These are phyloP conservation scores for Sorex araneus DNA, from an alignment of 2,113 vertebrate genomes.

Conservation along the genomic window DNA sequence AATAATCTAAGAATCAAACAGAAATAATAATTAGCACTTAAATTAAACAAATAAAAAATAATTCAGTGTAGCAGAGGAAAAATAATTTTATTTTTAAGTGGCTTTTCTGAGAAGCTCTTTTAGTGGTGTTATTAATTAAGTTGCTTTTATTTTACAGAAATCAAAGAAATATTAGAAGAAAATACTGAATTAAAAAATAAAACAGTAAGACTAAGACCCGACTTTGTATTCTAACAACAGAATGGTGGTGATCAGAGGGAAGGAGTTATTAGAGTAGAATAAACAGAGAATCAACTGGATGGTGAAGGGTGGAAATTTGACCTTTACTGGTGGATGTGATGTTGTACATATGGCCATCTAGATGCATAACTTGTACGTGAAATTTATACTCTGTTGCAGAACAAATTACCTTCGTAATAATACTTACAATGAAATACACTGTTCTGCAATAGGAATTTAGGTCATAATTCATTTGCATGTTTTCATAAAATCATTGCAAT, in stretches of 20 bases:
- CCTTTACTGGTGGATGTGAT: too few relatives aligned
- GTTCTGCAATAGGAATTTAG: neutral
- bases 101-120: neutral
- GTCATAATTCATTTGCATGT: neutral
- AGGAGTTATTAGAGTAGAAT: neutral
- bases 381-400: too few relatives aligned
- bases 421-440: neutral
- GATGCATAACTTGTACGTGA: too few relatives aligned
- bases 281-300: neutral
- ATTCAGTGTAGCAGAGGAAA: neutral
- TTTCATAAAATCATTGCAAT: slow-evolving; percentile 19
- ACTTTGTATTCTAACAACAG: neutral
- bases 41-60: slow-evolving; percentile 29
- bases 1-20: slow-evolving; percentile 90
- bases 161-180: neutral
- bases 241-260: neutral
- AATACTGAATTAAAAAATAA: neutral
- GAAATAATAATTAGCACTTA: neutral
- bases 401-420: too few relatives aligned
- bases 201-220: neutral
- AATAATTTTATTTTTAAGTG: neutral
- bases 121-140: slow-evolving; percentile 22
- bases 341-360: too few relatives aligned
- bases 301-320: too few relatives aligned
- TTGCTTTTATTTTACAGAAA: slow-evolving; percentile 25